A percentile compares a stretch with the other conserved stretches of the same genome.
These are phyloP conservation scores for Villa cingulata DNA, from an alignment of 2,888 invertebrate genomes.

Conservation along the genomic window DNA sequence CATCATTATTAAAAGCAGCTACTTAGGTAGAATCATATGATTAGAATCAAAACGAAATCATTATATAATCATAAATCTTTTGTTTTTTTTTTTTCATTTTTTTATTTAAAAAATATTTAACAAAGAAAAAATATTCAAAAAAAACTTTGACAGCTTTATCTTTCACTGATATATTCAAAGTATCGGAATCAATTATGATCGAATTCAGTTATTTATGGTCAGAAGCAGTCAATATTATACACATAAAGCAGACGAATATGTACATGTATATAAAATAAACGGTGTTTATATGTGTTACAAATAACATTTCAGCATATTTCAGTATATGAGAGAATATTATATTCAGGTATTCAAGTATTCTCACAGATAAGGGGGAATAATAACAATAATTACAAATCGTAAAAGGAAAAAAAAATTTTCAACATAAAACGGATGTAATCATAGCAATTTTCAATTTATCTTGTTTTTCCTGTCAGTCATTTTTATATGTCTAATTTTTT, in stretches of 20 bases:
- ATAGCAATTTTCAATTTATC: conserved; percentile 1
- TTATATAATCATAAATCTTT: neutral
- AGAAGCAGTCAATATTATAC: too few relatives aligned
- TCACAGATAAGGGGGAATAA: too few relatives aligned
- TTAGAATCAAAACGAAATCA: neutral
- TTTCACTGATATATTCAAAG: too few relatives aligned
- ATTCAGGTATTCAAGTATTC: neutral
- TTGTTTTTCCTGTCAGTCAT: neutral
- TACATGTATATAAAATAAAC: too few relatives aligned
- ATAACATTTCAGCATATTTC: neutral
- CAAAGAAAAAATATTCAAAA: neutral
- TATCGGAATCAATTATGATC: too few relatives aligned
- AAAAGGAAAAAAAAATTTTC: too few relatives aligned
- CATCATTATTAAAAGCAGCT: too few relatives aligned
- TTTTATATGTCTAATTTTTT: too few relatives aligned
- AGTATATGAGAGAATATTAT: neutral
- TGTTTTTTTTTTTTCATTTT: neutral
- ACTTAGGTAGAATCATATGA: neutral
- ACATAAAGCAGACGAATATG: too few relatives aligned
- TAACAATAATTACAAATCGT: too few relatives aligned
- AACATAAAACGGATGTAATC: conserved; percentile 7
- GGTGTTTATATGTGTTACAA: neutral
- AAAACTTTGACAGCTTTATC: neutral
- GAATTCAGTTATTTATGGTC: too few relatives aligned
- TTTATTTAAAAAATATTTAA: too few relatives aligned